These are phyloP conservation scores for Papilio dardanus DNA, from an alignment of 1,140 invertebrate species.

Conservation along the genomic window DNA sequence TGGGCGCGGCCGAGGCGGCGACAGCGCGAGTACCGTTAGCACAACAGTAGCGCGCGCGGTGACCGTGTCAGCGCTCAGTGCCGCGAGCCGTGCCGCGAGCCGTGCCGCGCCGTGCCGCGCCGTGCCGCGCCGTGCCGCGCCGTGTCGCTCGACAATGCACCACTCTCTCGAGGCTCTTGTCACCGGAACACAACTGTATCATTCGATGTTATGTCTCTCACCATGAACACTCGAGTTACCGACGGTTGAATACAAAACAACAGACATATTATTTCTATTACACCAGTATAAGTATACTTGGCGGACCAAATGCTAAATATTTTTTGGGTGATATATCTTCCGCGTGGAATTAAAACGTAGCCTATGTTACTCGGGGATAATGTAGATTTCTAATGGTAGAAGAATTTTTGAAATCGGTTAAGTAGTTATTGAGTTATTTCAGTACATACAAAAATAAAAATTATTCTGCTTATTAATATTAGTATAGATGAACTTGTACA, in stretches of 20 bases:
- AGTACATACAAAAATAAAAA: too few species aligned
- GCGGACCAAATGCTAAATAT: too few species aligned
- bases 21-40: conserved; percentile 5
- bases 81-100: background rate
- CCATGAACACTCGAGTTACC: background rate
- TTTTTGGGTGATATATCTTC: too few species aligned
- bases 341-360: too few species aligned
- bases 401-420: too few species aligned
- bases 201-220: background rate
- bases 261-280: too few species aligned
- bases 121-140: background rate
- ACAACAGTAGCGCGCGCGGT: conserved; percentile 9
- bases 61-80: conserved; percentile 9
- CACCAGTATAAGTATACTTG: too few species aligned
- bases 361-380: too few species aligned
- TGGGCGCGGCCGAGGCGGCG: background rate
- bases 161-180: background rate
- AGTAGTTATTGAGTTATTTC: too few species aligned
- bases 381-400: too few species aligned
- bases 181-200: background rate
- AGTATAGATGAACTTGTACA: too few species aligned
- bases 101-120: background rate
- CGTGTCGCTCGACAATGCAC: background rate
- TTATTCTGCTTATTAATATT: too few species aligned
- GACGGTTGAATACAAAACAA: background rate